Conservation (phyloP, 2,888 invertebrate species). For the Molanna angustata region DNA sequence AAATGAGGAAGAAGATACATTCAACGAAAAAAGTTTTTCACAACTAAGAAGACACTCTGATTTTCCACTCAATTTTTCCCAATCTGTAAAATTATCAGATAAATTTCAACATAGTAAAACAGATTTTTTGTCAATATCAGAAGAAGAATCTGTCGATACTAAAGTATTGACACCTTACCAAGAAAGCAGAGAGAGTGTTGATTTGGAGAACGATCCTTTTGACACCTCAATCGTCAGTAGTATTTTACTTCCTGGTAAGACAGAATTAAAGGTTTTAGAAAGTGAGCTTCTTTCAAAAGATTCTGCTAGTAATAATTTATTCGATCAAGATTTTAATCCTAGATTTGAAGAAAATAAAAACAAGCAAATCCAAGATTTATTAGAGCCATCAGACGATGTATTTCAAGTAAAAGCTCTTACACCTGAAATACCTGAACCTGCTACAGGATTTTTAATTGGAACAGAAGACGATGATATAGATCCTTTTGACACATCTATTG, state of each 20-base stretch:
- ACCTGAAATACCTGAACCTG: slow-evolving; percentile 53
- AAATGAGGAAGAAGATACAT: slow-evolving; percentile 48
- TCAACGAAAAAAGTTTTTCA: slow-evolving; percentile 36
- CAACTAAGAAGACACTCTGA: slow-evolving; percentile 56
- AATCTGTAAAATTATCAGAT: slow-evolving; percentile 20
- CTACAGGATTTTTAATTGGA: slow-evolving; percentile 28
- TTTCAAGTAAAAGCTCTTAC: slow-evolving; percentile 71
- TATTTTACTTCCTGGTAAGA: slow-evolving; percentile 70
- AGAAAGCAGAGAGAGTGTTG: slow-evolving; percentile 42
- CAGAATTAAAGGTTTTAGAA: slow-evolving; percentile 74
- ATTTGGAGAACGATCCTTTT: slow-evolving; percentile 70
- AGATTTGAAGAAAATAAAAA: slow-evolving; percentile 42
- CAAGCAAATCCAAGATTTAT: slow-evolving; percentile 47
- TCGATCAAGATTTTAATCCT: slow-evolving; percentile 53
- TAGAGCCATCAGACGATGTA: slow-evolving; percentile 51
- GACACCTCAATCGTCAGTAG: slow-evolving; percentile 82
- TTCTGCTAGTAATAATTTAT: slow-evolving; percentile 30
- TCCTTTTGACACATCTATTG: slow-evolving; percentile 84
- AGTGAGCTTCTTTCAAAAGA: slow-evolving; percentile 66
- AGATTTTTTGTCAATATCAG: slow-evolving; percentile 51
- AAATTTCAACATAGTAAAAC: slow-evolving; percentile 28
- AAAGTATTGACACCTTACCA: slow-evolving; percentile 66
- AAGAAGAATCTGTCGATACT: slow-evolving; percentile 50
- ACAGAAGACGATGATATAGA: slow-evolving; percentile 57
- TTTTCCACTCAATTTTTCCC: slow-evolving; percentile 37